Evolutionary conservation across 1,140 invertebrate genomes (phyloP).

Genomic region (Oryctes rhinoceros): DNA sequence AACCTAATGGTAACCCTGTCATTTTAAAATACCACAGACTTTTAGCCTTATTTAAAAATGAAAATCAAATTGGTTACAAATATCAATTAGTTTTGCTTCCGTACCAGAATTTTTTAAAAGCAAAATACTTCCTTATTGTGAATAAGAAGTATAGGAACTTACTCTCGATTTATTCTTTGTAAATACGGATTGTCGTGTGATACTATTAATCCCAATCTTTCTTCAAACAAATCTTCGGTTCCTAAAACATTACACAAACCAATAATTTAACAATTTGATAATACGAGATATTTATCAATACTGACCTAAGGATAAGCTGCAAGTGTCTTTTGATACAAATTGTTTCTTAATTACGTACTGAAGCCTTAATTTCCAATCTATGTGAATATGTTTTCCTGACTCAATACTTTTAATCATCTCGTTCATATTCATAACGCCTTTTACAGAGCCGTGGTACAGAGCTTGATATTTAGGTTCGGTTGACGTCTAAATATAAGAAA

Average conservation of each 20-base stretch:
- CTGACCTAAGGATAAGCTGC: conserved; percentile 75
- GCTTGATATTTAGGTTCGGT: conserved; percentile 65
- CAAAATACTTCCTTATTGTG: too few relatives aligned
- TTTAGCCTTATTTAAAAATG: too few relatives aligned
- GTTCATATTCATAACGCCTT: conserved; percentile 62
- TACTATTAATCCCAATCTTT: conserved; percentile 80
- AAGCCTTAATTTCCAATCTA: conserved; percentile 84
- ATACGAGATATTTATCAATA: background rate
- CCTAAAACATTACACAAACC: conserved; percentile 61
- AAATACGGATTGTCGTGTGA: conserved; percentile 78
- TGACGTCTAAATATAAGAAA: conserved; percentile 60
- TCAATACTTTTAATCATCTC: conserved; percentile 70
- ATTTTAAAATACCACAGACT: too few relatives aligned
- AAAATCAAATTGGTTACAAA: too few relatives aligned
- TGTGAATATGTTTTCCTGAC: conserved; percentile 72
- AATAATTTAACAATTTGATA: background rate
- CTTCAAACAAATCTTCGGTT: conserved; percentile 79
- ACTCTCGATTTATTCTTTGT: conserved; percentile 70
- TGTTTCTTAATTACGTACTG: conserved; percentile 73
- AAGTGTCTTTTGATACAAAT: conserved; percentile 68
- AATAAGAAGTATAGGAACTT: conserved; percentile 50
- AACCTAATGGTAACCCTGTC: too few relatives aligned
- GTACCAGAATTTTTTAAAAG: too few relatives aligned
- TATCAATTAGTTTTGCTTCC: too few relatives aligned
- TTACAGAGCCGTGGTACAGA: conserved; percentile 65